These are phyloP conservation scores for Musca vetustissima DNA, from an alignment of 1,140 invertebrate species.

Conservation along the genomic window DNA sequence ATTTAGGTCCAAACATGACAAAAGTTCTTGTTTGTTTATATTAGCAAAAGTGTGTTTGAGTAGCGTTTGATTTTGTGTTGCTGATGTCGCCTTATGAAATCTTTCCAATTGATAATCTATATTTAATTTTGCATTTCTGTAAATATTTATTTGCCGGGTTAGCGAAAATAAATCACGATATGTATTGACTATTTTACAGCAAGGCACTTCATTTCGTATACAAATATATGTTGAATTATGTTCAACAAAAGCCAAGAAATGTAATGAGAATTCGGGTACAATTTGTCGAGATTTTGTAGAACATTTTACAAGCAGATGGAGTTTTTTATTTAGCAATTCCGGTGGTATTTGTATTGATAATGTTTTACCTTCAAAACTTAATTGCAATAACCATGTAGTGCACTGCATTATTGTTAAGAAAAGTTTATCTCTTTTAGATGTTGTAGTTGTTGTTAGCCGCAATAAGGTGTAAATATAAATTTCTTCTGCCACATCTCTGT, in stretches of 20 bases:
- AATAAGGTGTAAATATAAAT: not conserved
- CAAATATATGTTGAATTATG: not conserved
- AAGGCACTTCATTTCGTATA: not conserved
- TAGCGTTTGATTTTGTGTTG: too few relatives aligned
- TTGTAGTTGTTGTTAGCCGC: constrained; percentile 25
- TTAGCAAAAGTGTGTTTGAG: too few relatives aligned
- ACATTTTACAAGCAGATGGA: not conserved
- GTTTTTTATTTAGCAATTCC: not conserved
- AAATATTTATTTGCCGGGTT: too few relatives aligned
- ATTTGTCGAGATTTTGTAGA: not conserved
- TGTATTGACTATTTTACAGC: too few relatives aligned
- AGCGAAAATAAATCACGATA: too few relatives aligned
- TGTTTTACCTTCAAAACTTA: not conserved
- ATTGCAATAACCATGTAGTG: not conserved
- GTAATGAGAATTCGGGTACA: not conserved
- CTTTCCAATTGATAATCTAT: too few relatives aligned
- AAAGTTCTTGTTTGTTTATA: not conserved
- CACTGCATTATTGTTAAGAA: too few relatives aligned
- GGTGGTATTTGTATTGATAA: not conserved
- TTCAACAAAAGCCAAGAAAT: not conserved
- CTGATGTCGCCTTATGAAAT: too few relatives aligned
- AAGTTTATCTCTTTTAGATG: not conserved
- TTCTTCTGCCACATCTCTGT: too few relatives aligned
- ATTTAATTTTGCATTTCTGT: too few relatives aligned
- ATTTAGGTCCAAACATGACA: not conserved